phyloP scores from a whole-genome alignment of 2,888 invertebrate genomes.

The Meandrusa payeni region DNA sequence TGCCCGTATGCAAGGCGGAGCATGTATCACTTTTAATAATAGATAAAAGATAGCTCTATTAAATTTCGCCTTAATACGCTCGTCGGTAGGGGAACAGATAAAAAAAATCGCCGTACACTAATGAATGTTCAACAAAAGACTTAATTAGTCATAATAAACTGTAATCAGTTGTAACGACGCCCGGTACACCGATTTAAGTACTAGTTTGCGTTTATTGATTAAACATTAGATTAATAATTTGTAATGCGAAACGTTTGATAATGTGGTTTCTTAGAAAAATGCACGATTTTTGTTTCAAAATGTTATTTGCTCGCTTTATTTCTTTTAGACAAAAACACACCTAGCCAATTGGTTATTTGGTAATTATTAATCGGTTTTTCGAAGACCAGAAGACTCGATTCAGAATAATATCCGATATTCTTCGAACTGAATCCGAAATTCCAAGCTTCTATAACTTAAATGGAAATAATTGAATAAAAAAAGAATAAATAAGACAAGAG shows the following conservation, averaged over 20 bases:
- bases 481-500: no score
- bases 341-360: no score
- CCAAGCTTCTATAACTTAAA: no score
- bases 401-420: no score
- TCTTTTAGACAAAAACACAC: no score
- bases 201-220: constrained; percentile 7
- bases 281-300: no score
- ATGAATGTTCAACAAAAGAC: constrained; percentile 45
- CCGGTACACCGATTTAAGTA: constrained; percentile 31
- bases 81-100: constrained; percentile 38
- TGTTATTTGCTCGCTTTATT: no score
- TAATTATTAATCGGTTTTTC: no score
- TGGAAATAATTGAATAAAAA: no score
- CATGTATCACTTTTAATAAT: constrained; percentile 49
- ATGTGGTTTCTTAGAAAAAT: constrained; percentile 5
- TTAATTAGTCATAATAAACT: constrained; percentile 42
- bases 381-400: no score
- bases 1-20: constrained; percentile 32
- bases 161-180: constrained; percentile 39
- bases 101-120: constrained; percentile 47
- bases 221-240: constrained; percentile 17
- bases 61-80: constrained; percentile 42
- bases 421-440: no score
- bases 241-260: not conserved
- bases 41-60: constrained; percentile 59